phyloP scores from a whole-genome alignment of 2,797 vertebrate genomes.

The Ctenopoma multispine region DNA sequence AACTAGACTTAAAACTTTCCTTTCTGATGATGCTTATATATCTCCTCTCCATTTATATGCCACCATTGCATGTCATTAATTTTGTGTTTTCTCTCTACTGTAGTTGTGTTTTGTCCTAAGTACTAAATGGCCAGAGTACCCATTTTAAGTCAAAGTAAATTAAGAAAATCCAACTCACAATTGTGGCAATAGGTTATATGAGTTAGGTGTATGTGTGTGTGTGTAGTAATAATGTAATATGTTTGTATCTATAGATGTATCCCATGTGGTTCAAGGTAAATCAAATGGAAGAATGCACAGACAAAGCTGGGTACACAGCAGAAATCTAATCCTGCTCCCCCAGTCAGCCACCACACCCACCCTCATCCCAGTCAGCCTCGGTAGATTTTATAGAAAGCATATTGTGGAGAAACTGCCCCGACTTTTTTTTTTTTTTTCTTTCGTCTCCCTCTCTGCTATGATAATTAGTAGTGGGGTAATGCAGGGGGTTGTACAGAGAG shows the following conservation, averaged over 20 bases:
- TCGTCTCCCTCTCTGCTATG: slow-evolving; percentile 63
- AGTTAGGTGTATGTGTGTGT: not conserved
- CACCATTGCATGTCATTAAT: too few relatives aligned
- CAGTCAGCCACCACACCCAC: slow-evolving; percentile 58
- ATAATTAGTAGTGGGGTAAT: slow-evolving; percentile 78
- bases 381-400: slow-evolving; percentile 78
- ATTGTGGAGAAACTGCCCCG: slow-evolving; percentile 58
- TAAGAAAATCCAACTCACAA: too few relatives aligned
- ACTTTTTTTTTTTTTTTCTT: slow-evolving; percentile 30
- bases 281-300: not conserved
- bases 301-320: slow-evolving; percentile 59
- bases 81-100: too few relatives aligned
- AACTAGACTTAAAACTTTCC: too few relatives aligned
- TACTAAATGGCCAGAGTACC: too few relatives aligned
- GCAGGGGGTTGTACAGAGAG: slow-evolving; percentile 58
- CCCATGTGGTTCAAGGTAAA: slow-evolving; percentile 46
- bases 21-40: too few relatives aligned
- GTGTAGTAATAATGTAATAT: too few relatives aligned
- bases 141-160: too few relatives aligned
- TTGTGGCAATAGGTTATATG: too few relatives aligned
- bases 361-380: slow-evolving; percentile 59
- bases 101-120: too few relatives aligned
- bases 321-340: slow-evolving; percentile 55
- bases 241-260: slow-evolving; percentile 10
- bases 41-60: too few relatives aligned